phyloP scores from a whole-genome alignment of 2,888 invertebrate species.

The Oeneis ivallda region DNA sequence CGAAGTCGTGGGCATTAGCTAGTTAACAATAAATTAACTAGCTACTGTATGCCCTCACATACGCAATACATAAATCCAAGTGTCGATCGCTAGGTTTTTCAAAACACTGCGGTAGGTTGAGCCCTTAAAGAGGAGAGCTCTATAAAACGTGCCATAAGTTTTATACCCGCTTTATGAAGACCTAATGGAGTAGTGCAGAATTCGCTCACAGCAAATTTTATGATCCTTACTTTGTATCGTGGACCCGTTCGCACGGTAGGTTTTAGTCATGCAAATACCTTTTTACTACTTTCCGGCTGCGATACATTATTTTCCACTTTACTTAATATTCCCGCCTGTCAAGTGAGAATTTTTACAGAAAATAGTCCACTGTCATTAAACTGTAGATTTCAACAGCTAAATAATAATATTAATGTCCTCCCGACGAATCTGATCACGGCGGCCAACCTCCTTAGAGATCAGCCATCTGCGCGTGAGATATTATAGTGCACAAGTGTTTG shows the following conservation, averaged over 20 bases:
- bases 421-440: too few relatives aligned
- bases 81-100: neutral
- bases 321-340: neutral
- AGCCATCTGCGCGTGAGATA: too few relatives aligned
- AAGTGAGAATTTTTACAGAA: neutral
- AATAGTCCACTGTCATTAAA: too few relatives aligned
- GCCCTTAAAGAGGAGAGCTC: slow-evolving; percentile 39
- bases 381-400: too few relatives aligned
- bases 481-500: too few relatives aligned
- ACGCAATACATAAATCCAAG: slow-evolving; percentile 2
- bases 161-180: slow-evolving; percentile 51
- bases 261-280: slow-evolving; percentile 6
- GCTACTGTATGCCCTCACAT: neutral
- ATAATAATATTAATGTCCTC: too few relatives aligned
- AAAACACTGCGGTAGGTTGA: slow-evolving; percentile 49
- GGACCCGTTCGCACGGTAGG: slow-evolving; percentile 20
- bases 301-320: neutral
- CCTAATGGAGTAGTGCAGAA: slow-evolving; percentile 49
- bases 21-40: too few relatives aligned
- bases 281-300: neutral
- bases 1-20: too few relatives aligned
- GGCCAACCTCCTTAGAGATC: too few relatives aligned
- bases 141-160: slow-evolving; percentile 49
- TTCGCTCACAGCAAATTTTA: slow-evolving; percentile 46
- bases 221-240: slow-evolving; percentile 49